Percentiles rank a stretch among this genome's conserved stretches.
Conservation (phyloP, 2,888 invertebrate genomes). For the Oscheius sp. region DNA sequence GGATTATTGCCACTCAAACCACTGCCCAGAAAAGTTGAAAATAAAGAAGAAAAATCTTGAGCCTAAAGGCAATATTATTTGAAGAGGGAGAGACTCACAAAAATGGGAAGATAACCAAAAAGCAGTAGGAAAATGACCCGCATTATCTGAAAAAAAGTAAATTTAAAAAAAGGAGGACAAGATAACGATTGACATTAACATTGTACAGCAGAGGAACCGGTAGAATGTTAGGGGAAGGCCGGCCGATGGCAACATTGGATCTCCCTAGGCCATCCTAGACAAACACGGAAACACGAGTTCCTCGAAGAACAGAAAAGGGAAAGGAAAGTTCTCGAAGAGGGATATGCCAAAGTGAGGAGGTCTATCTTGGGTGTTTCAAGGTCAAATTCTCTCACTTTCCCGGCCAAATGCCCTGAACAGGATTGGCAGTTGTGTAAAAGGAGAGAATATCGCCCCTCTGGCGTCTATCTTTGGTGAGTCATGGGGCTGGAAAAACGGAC, state of each 20-base stretch:
- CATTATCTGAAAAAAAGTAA: conserved; percentile 4
- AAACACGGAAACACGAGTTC: too few species aligned
- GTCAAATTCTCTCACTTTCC: too few species aligned
- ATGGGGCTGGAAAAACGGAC: not conserved
- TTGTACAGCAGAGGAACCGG: too few species aligned
- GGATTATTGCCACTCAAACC: conserved; percentile 31
- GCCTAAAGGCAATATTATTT: not conserved
- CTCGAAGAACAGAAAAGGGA: too few species aligned
- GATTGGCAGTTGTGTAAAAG: conserved; percentile 29
- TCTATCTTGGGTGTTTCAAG: too few species aligned
- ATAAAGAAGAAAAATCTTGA: conserved; percentile 29
- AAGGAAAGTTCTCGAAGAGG: too few species aligned
- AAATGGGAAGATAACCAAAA: not conserved
- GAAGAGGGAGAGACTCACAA: not conserved
- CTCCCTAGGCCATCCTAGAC: too few species aligned
- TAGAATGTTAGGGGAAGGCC: too few species aligned
- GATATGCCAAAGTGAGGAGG: too few species aligned
- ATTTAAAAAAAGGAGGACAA: too few species aligned
- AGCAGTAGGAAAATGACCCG: conserved; percentile 30
- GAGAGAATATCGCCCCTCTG: conserved; percentile 21
- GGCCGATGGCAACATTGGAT: too few species aligned
- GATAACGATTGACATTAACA: too few species aligned
- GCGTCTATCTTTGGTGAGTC: not conserved
- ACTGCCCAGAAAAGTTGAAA: conserved; percentile 31
- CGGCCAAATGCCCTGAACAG: conserved; percentile 17